Percentiles rank a stretch among this genome's conserved stretches.
Evolutionary conservation across 1,140 invertebrate species (phyloP).

Genomic region (Megathymus violae): DNA sequence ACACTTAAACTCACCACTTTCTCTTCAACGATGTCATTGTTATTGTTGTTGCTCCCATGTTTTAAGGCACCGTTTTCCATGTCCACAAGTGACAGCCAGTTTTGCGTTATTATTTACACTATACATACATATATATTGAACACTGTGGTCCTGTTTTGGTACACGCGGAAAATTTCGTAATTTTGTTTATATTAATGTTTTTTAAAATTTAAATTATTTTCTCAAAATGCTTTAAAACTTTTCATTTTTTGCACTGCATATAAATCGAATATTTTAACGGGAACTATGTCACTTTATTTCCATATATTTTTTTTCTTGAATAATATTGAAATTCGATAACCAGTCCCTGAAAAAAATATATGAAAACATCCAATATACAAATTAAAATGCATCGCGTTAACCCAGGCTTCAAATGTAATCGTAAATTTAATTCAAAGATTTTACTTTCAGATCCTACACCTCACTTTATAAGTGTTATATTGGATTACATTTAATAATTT

Average conservation of each 20-base stretch:
- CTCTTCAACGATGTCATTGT: conserved; percentile 78
- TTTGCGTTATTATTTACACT: conserved; percentile 39
- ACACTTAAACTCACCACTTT: conserved; percentile 77
- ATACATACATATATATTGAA: conserved; percentile 46
- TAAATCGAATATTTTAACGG: neutral
- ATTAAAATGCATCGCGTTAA: too few relatives aligned
- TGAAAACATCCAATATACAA: too few relatives aligned
- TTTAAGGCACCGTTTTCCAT: conserved; percentile 85
- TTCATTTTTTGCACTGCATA: neutral
- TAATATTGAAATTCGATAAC: too few relatives aligned
- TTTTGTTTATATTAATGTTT: conserved; percentile 15
- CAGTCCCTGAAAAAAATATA: too few relatives aligned
- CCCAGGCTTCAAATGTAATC: too few relatives aligned
- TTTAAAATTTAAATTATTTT: conserved; percentile 18
- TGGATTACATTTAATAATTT: too few relatives aligned
- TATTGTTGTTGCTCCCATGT: conserved; percentile 84
- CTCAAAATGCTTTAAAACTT: conserved; percentile 17
- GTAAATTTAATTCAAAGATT: too few relatives aligned
- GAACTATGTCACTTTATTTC: neutral
- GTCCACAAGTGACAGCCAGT: conserved; percentile 74
- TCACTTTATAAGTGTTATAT: too few relatives aligned
- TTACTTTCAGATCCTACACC: too few relatives aligned
- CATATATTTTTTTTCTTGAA: neutral
- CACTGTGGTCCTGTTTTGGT: conserved; percentile 49
- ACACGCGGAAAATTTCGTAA: conserved; percentile 2